Evolutionary conservation across 2,113 vertebrate species (phyloP).

Genomic region (Semnornis frantzii): DNA sequence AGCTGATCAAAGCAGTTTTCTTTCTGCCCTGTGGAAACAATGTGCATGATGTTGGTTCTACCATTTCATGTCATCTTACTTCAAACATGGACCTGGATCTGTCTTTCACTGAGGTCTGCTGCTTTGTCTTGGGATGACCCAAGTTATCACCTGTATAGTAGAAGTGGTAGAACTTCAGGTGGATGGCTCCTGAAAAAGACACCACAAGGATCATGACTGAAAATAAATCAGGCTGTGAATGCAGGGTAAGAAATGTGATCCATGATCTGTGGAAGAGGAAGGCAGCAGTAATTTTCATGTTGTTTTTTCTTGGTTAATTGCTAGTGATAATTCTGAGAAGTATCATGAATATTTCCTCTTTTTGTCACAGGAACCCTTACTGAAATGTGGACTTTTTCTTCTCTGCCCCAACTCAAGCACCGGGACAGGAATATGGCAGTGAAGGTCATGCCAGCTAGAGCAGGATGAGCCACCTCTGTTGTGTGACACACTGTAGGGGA

Average conservation of each 20-base stretch:
- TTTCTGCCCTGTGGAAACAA: not conserved
- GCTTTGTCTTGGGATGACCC: not conserved
- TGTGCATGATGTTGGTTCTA: accelerated
- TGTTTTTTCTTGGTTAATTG: not conserved
- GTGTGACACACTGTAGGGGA: conserved; percentile 9
- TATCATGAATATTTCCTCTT: not conserved
- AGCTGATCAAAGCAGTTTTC: not conserved
- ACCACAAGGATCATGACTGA: not conserved
- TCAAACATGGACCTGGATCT: not conserved
- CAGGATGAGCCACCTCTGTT: conserved; percentile 20
- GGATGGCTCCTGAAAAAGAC: not conserved
- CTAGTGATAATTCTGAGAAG: not conserved
- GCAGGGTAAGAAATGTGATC: not conserved
- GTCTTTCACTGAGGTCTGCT: not conserved
- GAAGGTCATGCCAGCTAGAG: not conserved
- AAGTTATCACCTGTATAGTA: not conserved
- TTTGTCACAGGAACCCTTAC: not conserved
- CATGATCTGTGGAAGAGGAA: not conserved
- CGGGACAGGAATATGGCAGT: not conserved
- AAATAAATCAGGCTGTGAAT: not conserved
- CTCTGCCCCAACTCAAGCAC: not conserved
- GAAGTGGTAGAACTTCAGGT: not conserved
- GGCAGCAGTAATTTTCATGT: not conserved
- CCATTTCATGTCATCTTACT: not conserved
- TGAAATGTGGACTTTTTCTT: not conserved